Evolutionary conservation across 1,140 invertebrate species (phyloP).

Genomic region (Parapsyche elsis): DNA sequence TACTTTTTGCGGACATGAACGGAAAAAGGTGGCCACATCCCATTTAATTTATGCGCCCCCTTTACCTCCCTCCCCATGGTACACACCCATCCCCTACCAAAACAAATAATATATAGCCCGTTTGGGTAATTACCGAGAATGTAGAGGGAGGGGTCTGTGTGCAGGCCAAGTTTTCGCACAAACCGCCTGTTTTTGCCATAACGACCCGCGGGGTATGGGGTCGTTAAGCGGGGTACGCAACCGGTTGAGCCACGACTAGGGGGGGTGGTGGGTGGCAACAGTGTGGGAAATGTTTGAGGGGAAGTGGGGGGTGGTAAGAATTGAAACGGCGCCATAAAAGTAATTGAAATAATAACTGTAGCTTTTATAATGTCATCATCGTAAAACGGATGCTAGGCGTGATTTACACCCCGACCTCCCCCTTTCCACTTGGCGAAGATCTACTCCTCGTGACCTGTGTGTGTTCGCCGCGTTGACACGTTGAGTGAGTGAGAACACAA

Average conservation of each 20-base stretch:
- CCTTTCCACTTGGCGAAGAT: neutral
- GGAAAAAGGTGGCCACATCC: neutral
- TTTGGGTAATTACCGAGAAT: slow-evolving; percentile 36
- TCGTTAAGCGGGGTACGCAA: neutral
- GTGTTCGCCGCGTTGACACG: no score
- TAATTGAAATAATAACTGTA: slow-evolving; percentile 42
- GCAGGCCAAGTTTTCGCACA: slow-evolving; percentile 32
- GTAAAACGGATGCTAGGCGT: slow-evolving; percentile 29
- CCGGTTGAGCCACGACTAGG: neutral
- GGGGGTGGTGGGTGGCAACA: no score
- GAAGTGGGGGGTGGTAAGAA: slow-evolving; percentile 9
- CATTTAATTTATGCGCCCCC: slow-evolving; percentile 17
- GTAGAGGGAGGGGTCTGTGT: neutral
- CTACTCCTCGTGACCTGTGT: neutral
- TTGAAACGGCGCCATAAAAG: slow-evolving; percentile 38
- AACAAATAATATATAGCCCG: slow-evolving; percentile 35
- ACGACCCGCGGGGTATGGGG: slow-evolving; percentile 11
- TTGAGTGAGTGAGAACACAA: neutral
- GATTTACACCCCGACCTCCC: neutral
- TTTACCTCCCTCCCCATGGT: neutral
- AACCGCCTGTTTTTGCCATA: slow-evolving; percentile 38
- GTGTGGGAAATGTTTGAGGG: no score
- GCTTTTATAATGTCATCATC: slow-evolving; percentile 37
- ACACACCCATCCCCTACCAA: neutral
- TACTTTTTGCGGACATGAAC: neutral